Evolutionary conservation across 2,113 vertebrate species (phyloP).

Genomic region (Tor tambroides): DNA sequence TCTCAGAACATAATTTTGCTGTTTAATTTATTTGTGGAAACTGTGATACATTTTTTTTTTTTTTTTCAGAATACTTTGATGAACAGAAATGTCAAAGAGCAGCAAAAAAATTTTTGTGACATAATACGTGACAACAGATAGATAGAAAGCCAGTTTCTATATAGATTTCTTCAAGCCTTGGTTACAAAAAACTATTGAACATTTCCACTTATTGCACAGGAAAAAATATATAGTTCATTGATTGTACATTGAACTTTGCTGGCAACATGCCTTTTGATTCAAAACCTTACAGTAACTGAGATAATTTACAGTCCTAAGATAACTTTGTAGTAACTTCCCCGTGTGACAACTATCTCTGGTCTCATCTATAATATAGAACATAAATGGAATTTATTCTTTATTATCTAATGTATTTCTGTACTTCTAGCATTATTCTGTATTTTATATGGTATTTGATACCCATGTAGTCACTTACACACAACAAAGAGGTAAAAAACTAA

Average conservation of each 20-base stretch:
- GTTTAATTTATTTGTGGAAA: too few species aligned
- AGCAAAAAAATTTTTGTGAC: too few species aligned
- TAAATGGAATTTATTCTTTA: not conserved
- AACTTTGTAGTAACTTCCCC: not conserved
- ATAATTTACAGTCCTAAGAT: not conserved
- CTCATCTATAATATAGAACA: not conserved
- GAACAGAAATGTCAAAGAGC: too few species aligned
- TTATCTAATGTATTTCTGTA: not conserved
- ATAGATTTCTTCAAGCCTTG: not conserved
- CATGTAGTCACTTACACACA: not conserved
- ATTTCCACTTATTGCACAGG: not conserved
- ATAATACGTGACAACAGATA: too few species aligned
- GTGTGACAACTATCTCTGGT: not conserved
- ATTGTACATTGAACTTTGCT: not conserved
- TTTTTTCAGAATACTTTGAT: too few species aligned
- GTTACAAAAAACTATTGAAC: not conserved
- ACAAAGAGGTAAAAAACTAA: not conserved
- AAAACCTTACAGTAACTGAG: not conserved
- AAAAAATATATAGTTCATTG: not conserved
- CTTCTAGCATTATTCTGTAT: not conserved
- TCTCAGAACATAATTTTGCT: too few species aligned
- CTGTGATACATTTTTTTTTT: too few species aligned
- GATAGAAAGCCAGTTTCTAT: not conserved
- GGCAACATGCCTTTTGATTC: not conserved
- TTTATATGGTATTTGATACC: not conserved